Conservation (phyloP, 2,888 invertebrate genomes). For the Limnephilus rhombicus region DNA sequence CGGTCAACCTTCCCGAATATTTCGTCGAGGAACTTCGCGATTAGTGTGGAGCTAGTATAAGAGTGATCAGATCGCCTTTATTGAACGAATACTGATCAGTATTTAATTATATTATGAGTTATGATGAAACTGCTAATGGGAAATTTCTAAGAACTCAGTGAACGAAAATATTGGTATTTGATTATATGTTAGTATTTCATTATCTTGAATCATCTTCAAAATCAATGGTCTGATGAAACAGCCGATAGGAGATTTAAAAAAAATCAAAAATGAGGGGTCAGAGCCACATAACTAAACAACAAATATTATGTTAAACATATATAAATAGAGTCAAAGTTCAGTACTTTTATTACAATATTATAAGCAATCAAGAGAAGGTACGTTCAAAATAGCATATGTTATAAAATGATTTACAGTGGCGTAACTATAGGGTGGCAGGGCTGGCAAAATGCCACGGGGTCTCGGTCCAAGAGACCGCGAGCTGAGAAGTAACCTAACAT, state of each 20-base stretch:
- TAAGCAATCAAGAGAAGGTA: not conserved
- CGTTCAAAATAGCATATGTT: no score
- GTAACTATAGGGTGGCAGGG: no score
- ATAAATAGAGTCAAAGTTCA: not conserved
- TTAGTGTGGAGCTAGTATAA: no score
- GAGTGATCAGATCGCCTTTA: not conserved
- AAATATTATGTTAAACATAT: not conserved
- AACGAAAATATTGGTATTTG: not conserved
- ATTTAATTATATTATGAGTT: not conserved
- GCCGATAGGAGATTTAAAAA: not conserved
- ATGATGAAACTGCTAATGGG: not conserved
- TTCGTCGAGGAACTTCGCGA: no score
- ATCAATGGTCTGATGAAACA: not conserved
- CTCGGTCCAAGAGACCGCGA: no score
- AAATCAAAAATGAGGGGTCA: not conserved
- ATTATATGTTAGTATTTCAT: not conserved
- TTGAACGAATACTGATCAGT: not conserved
- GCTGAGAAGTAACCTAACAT: no score
- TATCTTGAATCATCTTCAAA: not conserved
- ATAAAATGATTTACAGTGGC: not conserved
- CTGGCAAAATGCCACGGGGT: no score
- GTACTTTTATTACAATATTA: not conserved
- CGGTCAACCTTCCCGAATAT: no score
- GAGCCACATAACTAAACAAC: not conserved
- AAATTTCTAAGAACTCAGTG: not conserved